Evolutionary conservation across 2,888 invertebrate genomes (phyloP).

Genomic region (Lamellibrachia columna): DNA sequence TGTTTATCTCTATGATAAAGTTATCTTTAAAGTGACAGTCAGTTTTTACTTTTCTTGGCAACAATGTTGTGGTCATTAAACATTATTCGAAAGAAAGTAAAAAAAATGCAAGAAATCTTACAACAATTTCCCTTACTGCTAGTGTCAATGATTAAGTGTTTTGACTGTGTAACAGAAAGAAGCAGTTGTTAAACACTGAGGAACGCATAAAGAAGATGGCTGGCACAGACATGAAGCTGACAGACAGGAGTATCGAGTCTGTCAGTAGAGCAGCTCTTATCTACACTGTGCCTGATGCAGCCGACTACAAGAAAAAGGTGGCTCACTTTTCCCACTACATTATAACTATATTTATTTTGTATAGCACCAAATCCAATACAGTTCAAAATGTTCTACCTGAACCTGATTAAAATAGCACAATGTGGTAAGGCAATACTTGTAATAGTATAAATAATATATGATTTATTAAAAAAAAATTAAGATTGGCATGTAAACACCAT

Average conservation of each 20-base stretch:
- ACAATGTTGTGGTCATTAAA: neutral
- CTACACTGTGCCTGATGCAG: constrained; percentile 44
- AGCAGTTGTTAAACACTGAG: constrained; percentile 55
- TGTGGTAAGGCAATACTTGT: no score
- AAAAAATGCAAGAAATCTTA: neutral
- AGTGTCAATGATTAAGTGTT: neutral
- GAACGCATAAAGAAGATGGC: constrained; percentile 48
- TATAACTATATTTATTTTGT: no score
- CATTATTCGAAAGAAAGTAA: neutral
- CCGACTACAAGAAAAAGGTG: constrained; percentile 36
- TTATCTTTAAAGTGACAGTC: neutral
- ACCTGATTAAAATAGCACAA: no score
- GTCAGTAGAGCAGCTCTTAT: constrained; percentile 57
- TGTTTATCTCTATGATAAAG: constrained; percentile 18
- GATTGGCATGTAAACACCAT: no score
- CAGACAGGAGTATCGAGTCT: constrained; percentile 54
- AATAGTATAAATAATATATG: no score
- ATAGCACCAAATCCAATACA: no score
- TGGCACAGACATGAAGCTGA: constrained; percentile 45
- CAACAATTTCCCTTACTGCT: neutral
- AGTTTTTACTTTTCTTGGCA: constrained; percentile 5
- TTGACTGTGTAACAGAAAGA: constrained; percentile 46
- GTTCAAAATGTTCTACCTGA: no score
- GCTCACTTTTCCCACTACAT: neutral
- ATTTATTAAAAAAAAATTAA: no score